A percentile compares a stretch with the other conserved stretches of the same genome.
These are phyloP conservation scores for Calameuta idolon DNA, from an alignment of 2,888 invertebrate species.

Conservation along the genomic window DNA sequence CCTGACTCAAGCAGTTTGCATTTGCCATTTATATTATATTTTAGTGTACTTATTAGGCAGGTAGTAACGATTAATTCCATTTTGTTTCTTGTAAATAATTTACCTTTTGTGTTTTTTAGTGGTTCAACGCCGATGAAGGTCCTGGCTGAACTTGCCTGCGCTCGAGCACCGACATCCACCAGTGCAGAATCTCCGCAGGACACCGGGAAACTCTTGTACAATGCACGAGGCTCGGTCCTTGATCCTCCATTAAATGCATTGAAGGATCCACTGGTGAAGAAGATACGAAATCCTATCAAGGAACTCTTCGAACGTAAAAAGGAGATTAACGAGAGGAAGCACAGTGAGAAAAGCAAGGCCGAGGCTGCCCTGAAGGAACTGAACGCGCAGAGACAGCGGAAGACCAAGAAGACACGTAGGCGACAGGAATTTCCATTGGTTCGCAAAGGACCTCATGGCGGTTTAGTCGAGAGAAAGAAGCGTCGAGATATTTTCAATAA, in stretches of 20 bases:
- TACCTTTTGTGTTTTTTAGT: conserved; percentile 42
- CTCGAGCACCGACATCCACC: conserved; percentile 59
- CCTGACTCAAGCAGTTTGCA: background rate
- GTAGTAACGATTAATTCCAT: background rate
- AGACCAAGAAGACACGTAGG: conserved; percentile 49
- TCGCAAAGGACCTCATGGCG: conserved; percentile 47
- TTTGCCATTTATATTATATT: background rate
- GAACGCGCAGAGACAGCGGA: conserved; percentile 48
- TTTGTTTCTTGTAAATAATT: background rate
- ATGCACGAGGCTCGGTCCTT: conserved; percentile 21
- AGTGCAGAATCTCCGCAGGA: conserved; percentile 23
- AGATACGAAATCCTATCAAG: conserved; percentile 58
- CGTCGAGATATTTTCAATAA: conserved; percentile 49
- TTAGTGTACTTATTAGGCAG: background rate
- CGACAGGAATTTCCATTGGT: conserved; percentile 57
- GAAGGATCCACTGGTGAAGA: conserved; percentile 43
- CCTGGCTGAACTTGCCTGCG: conserved; percentile 62
- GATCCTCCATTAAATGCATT: background rate
- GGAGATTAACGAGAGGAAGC: conserved; percentile 58
- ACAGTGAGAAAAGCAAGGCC: conserved; percentile 44
- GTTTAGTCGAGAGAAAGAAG: conserved; percentile 57
- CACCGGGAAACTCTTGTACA: conserved; percentile 23
- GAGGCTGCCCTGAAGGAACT: conserved; percentile 35
- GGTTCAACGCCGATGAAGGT: conserved; percentile 64
- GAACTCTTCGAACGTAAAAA: conserved; percentile 63